phyloP scores from a whole-genome alignment of 2,888 invertebrate genomes.

The Caenorhabditis panamensis region DNA sequence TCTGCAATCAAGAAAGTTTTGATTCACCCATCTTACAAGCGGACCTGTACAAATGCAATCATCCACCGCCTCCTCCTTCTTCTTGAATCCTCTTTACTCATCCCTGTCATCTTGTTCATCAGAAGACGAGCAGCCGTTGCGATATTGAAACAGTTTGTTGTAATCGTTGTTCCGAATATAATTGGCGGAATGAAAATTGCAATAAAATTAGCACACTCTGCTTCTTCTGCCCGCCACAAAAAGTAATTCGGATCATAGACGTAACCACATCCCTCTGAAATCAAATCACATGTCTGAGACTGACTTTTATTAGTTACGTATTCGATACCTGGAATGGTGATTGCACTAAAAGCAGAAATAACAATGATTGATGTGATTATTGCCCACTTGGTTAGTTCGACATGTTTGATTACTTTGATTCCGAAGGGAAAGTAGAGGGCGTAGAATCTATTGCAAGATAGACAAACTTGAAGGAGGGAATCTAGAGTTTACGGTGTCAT shows the following conservation, averaged over 20 bases:
- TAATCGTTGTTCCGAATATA: not conserved
- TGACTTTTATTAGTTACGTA: not conserved
- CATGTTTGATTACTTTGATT: not conserved
- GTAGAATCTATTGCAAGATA: constrained; percentile 30
- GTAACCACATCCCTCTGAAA: constrained; percentile 16
- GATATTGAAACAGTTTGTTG: constrained; percentile 12
- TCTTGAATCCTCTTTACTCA: constrained; percentile 8
- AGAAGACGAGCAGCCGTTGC: not conserved
- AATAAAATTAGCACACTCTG: not conserved
- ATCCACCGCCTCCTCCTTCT: constrained; percentile 4
- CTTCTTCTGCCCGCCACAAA: not conserved
- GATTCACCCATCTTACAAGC: not conserved
- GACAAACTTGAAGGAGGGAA: constrained; percentile 14
- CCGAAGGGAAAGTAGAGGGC: constrained; percentile 26
- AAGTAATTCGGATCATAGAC: constrained; percentile 14
- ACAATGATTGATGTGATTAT: not conserved
- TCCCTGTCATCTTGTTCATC: not conserved
- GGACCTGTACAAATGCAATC: constrained; percentile 14
- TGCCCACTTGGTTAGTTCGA: not conserved
- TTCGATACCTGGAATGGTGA: constrained; percentile 7
- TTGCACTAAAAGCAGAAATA: not conserved
- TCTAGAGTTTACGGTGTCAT: too few relatives aligned
- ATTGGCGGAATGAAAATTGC: not conserved
- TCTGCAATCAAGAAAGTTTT: constrained; percentile 9
- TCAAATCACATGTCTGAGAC: not conserved